Evolutionary conservation across 2,888 invertebrate genomes (phyloP), one percentile per base, ranked within the genome.

Genomic region (Seira sanloemensis): DNA sequence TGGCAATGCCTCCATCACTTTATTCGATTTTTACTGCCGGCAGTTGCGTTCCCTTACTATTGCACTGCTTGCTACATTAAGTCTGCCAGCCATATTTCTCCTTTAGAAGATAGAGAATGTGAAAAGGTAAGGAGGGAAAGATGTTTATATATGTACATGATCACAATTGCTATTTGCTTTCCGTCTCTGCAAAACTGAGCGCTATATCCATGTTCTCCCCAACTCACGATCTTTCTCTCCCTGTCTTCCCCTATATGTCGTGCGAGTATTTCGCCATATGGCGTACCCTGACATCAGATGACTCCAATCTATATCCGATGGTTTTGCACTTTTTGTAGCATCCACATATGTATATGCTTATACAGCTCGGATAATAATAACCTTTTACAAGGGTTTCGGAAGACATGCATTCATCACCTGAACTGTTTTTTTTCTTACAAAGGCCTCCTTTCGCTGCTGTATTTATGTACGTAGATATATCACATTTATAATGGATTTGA

Each of bases 401-500:
- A n/a, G n/a, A n/a, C n/a, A 50, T 50, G 50, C 67, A 78, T 78
- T 78, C 78, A 78, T 83, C 84, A 84, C 72, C 74, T 78, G 71
- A 84, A 84, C 71, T 78, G 78, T 66, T 78, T 71, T 62, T 65
- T 75, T 72, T 66, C 66, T 37, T 27, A 37, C 2, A 72, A 27
- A 27, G 58, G 58, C 58, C 72, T 78, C 62, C 26, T 50, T 71
- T 75, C 23, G 18, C 72, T 74, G 27, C 78, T 65, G 67, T 78
- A 74, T 83, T 84, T 74, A 78, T 78, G 78, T 78, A 58, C 71
- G 75, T 83, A 69, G 78, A 50, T n/a, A n/a, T n/a, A n/a, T n/a
- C n/a, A n/a, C n/a, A n/a, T n/a, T n/a, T n/a, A n/a, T n/a, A 73
- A 84, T 84, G 74, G 84, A 84, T 78, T 78, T 84, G 84, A 78